A percentile compares a stretch with the other conserved stretches of the same genome.
Conservation (phyloP, 2,113 vertebrate species). For the Mobula birostris region DNA sequence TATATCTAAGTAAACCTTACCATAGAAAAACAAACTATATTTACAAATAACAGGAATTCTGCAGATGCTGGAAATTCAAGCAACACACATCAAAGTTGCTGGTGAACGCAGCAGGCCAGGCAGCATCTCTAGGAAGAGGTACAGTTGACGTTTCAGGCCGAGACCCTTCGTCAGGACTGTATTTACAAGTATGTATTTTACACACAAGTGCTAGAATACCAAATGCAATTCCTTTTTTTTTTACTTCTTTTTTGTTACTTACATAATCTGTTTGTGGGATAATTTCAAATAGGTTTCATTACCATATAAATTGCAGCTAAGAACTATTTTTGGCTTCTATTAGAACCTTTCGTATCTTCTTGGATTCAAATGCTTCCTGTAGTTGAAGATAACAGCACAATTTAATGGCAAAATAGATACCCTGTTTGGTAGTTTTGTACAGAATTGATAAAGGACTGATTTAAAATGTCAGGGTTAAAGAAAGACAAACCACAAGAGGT, state of each 20-base stretch:
- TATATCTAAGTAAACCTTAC: background rate
- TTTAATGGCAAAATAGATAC: background rate
- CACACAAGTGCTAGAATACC: background rate
- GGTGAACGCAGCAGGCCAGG: no score
- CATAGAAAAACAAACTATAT: background rate
- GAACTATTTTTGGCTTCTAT: background rate
- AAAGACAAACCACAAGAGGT: background rate
- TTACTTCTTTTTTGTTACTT: background rate
- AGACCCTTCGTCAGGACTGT: no score
- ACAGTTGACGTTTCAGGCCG: no score
- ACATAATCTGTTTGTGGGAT: background rate
- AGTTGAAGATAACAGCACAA: background rate
- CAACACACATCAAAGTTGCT: no score
- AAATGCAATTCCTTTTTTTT: background rate
- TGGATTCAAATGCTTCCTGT: background rate
- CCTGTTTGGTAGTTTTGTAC: background rate
- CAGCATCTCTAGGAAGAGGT: no score
- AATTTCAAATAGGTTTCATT: background rate
- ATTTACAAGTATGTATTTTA: background rate
- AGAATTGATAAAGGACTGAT: background rate
- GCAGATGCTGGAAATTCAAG: no score
- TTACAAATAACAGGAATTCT: background rate
- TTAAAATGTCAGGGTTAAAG: background rate
- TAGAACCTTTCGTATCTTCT: background rate
- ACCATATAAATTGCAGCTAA: background rate